Percentiles rank a stretch among this genome's conserved stretches.
Evolutionary conservation across 2,113 vertebrate genomes (phyloP).

Genomic region (Probosciger aterrimus): DNA sequence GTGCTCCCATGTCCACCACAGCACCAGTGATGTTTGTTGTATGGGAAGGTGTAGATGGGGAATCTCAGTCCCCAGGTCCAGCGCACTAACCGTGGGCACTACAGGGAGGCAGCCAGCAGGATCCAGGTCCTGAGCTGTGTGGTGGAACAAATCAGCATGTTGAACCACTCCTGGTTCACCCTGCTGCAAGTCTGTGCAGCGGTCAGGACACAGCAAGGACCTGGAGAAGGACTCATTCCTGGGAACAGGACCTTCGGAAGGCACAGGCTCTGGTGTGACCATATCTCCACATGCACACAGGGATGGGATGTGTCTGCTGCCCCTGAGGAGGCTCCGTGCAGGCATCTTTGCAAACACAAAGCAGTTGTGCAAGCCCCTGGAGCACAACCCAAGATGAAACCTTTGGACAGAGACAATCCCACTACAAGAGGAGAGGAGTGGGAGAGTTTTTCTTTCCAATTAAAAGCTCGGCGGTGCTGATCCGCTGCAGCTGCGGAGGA

Average conservation of each 20-base stretch:
- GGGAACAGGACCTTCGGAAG: background rate
- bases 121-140: background rate
- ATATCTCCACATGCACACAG: rapidly evolving
- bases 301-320: rapidly evolving
- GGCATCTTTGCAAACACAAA: rapidly evolving
- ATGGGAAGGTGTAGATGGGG: rapidly evolving
- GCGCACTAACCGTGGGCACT: rapidly evolving
- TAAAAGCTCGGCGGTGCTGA: background rate
- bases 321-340: rapidly evolving
- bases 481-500: background rate
- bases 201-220: background rate
- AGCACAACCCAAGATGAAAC: background rate
- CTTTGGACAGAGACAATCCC: background rate
- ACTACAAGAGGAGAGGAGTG: rapidly evolving
- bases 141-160: background rate
- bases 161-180: rapidly evolving
- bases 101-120: background rate
- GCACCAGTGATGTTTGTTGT: background rate
- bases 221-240: rapidly evolving
- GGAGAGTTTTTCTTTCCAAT: background rate
- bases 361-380: background rate
- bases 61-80: background rate
- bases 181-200: background rate
- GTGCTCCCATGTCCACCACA: rapidly evolving
- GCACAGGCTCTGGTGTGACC: rapidly evolving